Percentiles rank a stretch among this genome's conserved stretches.
These are phyloP conservation scores for Camponotus floridanus DNA, from an alignment of 1,140 invertebrate species.

Conservation along the genomic window DNA sequence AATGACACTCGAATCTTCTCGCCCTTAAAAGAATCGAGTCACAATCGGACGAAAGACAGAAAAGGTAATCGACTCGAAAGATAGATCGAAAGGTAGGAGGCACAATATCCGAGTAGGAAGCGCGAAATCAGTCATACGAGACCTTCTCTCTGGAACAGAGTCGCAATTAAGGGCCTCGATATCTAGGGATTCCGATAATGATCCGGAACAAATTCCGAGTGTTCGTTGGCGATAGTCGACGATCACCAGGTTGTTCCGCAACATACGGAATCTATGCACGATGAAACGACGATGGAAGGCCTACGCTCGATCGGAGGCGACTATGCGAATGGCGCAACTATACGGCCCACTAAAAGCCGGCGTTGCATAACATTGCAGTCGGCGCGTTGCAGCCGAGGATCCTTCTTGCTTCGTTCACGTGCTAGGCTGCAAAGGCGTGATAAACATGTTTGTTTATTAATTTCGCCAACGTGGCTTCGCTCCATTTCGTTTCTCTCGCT, in stretches of 20 bases:
- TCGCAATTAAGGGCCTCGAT: slow-evolving; percentile 8
- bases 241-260: neutral
- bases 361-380: slow-evolving; percentile 80
- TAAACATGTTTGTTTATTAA: slow-evolving; percentile 60
- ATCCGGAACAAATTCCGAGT: slow-evolving; percentile 51
- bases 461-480: slow-evolving; percentile 28
- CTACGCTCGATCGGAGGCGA: slow-evolving; percentile 68
- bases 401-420: slow-evolving; percentile 37
- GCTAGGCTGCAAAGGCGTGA: slow-evolving; percentile 10
- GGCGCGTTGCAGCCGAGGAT: slow-evolving; percentile 28
- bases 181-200: slow-evolving; percentile 29
- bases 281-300: slow-evolving; percentile 15
- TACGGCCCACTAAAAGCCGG: slow-evolving; percentile 85
- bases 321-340: slow-evolving; percentile 81
- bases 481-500: slow-evolving; percentile 26
- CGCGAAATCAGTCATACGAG: slow-evolving; percentile 13
- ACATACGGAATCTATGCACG: slow-evolving; percentile 18
- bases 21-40: neutral
- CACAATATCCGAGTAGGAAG: slow-evolving; percentile 22
- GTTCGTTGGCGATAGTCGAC: slow-evolving; percentile 40
- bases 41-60: neutral
- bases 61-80: neutral
- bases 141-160: slow-evolving; percentile 19
- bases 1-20: neutral
- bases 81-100: neutral